Evolutionary conservation across 2,888 invertebrate species (phyloP).

Genomic region (Dysmachus trigonus): DNA sequence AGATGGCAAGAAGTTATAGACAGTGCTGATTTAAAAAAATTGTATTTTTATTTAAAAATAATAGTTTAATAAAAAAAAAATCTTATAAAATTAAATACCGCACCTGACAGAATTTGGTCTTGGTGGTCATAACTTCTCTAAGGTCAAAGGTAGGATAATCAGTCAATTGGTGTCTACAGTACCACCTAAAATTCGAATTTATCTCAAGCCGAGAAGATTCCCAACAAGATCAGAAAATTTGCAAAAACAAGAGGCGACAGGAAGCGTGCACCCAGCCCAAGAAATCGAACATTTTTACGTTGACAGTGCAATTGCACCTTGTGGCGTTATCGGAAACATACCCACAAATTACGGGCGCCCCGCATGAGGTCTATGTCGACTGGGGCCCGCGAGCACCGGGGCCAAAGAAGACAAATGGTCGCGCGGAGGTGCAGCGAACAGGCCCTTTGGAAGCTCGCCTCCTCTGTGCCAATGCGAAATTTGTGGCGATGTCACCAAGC

Average conservation of each 20-base stretch:
- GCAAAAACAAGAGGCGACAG: background rate
- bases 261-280: background rate
- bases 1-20: too few species aligned
- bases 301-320: slow-evolving; percentile 32
- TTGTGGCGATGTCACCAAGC: slow-evolving; percentile 43
- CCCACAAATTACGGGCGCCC: slow-evolving; percentile 40
- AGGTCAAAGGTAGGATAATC: too few species aligned
- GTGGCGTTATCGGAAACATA: slow-evolving; percentile 42
- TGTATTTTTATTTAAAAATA: too few species aligned
- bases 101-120: too few species aligned
- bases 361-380: slow-evolving; percentile 43
- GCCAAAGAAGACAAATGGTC: slow-evolving; percentile 9
- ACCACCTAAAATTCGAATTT: background rate
- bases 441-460: slow-evolving; percentile 6
- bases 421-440: background rate
- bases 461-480: slow-evolving; percentile 41
- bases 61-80: too few species aligned
- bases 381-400: background rate
- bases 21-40: too few species aligned
- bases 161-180: background rate
- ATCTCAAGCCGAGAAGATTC: background rate
- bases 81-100: too few species aligned
- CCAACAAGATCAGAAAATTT: background rate
- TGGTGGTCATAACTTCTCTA: too few species aligned
- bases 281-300: slow-evolving; percentile 1